Conservation (phyloP, 1,140 invertebrate genomes). For the Chionoecetes opilio region DNA sequence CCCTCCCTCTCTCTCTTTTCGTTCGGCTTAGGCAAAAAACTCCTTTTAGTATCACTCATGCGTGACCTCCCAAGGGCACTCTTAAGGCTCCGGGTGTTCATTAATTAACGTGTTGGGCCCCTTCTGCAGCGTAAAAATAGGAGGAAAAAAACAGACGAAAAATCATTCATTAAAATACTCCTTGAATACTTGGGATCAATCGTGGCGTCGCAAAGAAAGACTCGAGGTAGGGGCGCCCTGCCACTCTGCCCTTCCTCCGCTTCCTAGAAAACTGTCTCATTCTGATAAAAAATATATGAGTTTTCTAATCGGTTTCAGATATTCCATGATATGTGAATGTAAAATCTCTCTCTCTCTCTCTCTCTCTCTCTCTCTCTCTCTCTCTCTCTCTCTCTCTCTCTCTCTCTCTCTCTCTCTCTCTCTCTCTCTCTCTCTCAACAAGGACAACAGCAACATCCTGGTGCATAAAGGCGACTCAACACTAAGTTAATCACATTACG, state of each 20-base stretch:
- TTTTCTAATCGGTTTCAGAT: too few species aligned
- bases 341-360: neutral
- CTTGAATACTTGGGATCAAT: neutral
- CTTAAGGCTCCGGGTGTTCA: neutral
- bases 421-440: neutral
- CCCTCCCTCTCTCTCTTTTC: neutral
- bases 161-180: slow-evolving; percentile 12
- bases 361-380: slow-evolving; percentile 10
- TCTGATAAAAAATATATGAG: too few species aligned
- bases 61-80: neutral
- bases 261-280: too few species aligned
- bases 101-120: neutral
- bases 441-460: neutral
- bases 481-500: neutral
- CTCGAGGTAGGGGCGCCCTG: too few species aligned
- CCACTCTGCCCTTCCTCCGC: too few species aligned
- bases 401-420: slow-evolving; percentile 27
- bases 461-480: neutral
- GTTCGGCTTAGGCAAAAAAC: neutral
- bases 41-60: neutral
- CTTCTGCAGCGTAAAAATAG: neutral
- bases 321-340: too few species aligned
- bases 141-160: too few species aligned
- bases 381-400: slow-evolving; percentile 27
- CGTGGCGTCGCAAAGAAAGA: neutral